Percentiles rank a stretch among this genome's conserved stretches.
phyloP scores from a whole-genome alignment of 2,797 vertebrate species.

The Urocyon cinereoargenteus region DNA sequence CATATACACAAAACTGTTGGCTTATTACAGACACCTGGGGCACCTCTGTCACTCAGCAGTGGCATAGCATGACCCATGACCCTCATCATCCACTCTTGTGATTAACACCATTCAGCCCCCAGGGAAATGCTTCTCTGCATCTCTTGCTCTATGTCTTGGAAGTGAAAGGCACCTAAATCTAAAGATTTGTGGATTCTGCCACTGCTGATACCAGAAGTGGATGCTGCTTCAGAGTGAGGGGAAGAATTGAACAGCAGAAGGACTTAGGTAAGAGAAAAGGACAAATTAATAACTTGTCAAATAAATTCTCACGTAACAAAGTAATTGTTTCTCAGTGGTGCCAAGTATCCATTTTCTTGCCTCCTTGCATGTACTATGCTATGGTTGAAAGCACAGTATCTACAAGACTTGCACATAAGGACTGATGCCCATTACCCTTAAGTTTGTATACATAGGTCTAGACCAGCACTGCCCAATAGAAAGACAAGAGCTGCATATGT shows the following conservation, averaged over 20 bases:
- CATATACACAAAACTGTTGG: background rate
- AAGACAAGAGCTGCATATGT: background rate
- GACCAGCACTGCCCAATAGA: background rate
- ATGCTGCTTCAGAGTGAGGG: background rate
- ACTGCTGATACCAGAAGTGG: background rate
- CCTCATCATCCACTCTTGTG: background rate
- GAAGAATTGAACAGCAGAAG: background rate
- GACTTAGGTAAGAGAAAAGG: conserved; percentile 21
- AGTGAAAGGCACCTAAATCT: background rate
- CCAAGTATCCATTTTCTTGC: background rate
- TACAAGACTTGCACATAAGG: background rate
- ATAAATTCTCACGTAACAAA: background rate
- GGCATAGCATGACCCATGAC: background rate
- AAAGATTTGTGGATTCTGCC: background rate
- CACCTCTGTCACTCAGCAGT: background rate
- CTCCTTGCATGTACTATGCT: rapidly evolving
- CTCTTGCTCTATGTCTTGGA: background rate
- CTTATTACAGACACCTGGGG: background rate
- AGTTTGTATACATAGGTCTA: background rate
- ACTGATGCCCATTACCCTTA: background rate
- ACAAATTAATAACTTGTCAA: background rate
- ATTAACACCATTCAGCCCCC: background rate
- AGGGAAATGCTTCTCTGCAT: background rate
- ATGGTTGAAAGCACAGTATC: background rate
- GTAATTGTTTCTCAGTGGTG: background rate